Conservation (phyloP, 2,113 vertebrate species). For the Leptobrachium leishanense region DNA sequence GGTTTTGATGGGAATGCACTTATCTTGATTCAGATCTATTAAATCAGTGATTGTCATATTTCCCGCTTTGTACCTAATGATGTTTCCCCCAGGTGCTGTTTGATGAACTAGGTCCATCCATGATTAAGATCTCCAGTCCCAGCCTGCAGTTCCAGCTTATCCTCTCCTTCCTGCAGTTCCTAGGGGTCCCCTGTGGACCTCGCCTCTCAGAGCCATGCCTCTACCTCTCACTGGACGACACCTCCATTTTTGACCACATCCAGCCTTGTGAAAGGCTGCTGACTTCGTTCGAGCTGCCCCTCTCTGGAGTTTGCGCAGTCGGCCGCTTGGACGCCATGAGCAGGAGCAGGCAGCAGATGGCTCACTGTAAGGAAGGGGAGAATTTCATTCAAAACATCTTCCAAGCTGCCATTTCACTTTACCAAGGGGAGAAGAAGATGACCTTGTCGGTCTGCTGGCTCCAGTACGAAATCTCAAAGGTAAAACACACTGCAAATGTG, state of each 20-base stretch:
- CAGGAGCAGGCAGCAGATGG: conserved; percentile 61
- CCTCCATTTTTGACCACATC: conserved; percentile 67
- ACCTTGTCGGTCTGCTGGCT: conserved; percentile 78
- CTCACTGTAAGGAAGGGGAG: conserved; percentile 82
- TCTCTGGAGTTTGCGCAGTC: conserved; percentile 71
- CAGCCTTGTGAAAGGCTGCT: conserved; percentile 67
- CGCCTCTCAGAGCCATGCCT: conserved; percentile 62
- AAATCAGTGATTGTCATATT: too few relatives aligned
- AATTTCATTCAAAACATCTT: conserved; percentile 82
- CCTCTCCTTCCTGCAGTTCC: conserved; percentile 81
- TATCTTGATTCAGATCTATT: too few relatives aligned
- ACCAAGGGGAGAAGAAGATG: conserved; percentile 70
- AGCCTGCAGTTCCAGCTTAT: conserved; percentile 74
- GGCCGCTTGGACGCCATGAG: conserved; percentile 75
- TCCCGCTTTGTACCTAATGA: not conserved
- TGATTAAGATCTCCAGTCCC: conserved; percentile 75
- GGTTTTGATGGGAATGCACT: too few relatives aligned
- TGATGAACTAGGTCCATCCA: conserved; percentile 87
- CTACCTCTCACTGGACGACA: conserved; percentile 79
- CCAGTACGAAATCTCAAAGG: conserved; percentile 91
- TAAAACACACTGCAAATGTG: conserved; percentile 51
- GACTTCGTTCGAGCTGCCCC: conserved; percentile 62
- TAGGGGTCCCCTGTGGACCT: conserved; percentile 78
- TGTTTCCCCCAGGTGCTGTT: conserved; percentile 80
- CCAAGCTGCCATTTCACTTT: conserved; percentile 68